These are phyloP conservation scores for Drosophila cardini DNA, from an alignment of 1,140 invertebrate genomes.

Conservation along the genomic window DNA sequence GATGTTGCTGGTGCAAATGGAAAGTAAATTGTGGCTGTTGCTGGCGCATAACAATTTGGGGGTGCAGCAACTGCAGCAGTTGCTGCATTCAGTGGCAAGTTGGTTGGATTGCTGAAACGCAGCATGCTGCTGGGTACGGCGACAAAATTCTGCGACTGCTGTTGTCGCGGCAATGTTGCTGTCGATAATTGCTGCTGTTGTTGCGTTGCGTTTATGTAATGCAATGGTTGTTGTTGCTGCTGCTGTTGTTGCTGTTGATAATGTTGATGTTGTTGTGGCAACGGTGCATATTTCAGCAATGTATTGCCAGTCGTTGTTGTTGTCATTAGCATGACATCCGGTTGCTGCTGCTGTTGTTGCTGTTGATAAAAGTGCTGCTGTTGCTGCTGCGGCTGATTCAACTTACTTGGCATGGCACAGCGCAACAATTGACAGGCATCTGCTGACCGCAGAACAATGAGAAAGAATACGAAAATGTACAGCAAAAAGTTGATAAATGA, in stretches of 20 bases:
- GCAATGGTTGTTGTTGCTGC: conserved; percentile 49
- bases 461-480: conserved; percentile 44
- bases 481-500: conserved; percentile 72
- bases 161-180: conserved; percentile 72
- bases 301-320: conserved; percentile 70
- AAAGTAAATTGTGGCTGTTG: conserved; percentile 82
- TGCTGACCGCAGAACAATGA: conserved; percentile 66
- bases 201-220: conserved; percentile 46
- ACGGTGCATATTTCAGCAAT: conserved; percentile 77
- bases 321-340: conserved; percentile 84
- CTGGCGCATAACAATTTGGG: conserved; percentile 71
- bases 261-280: conserved; percentile 63
- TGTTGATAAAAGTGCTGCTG: conserved; percentile 52
- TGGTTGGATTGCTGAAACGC: conserved; percentile 56
- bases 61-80: conserved; percentile 23
- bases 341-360: conserved; percentile 51
- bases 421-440: conserved; percentile 83
- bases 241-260: conserved; percentile 35
- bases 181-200: conserved; percentile 68
- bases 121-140: conserved; percentile 79
- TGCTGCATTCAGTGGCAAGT: conserved; percentile 42
- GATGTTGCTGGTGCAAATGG: conserved; percentile 68
- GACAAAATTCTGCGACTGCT: conserved; percentile 69
- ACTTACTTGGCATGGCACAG: conserved; percentile 66
- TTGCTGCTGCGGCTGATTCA: conserved; percentile 69